phyloP scores from a whole-genome alignment of 2,797 vertebrate genomes.

The Rhinichthys osculus region DNA sequence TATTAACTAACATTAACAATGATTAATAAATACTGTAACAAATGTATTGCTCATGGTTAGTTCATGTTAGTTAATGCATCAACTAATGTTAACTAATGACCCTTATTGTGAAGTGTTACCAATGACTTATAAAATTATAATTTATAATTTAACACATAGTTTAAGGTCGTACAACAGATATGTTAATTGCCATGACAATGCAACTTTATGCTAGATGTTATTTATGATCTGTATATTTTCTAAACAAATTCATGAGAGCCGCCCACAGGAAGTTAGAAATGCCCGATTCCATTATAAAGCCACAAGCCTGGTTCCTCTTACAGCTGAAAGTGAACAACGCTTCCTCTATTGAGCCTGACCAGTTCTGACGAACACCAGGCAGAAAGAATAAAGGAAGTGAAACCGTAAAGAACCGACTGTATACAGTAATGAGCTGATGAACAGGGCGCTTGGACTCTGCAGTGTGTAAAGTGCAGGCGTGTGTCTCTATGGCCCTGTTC shows the following conservation, averaged over 20 bases:
- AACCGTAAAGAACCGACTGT: conserved; percentile 5
- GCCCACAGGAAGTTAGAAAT: conserved; percentile 44
- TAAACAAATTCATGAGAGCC: not conserved
- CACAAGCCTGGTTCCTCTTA: conserved; percentile 25
- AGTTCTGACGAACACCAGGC: not conserved
- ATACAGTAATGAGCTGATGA: not conserved
- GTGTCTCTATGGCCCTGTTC: too few relatives aligned
- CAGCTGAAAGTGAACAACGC: conserved; percentile 17
- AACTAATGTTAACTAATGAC: too few relatives aligned
- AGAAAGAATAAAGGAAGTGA: conserved; percentile 22
- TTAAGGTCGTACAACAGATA: not conserved
- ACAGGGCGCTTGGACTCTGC: not conserved
- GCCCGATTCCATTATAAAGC: conserved; percentile 37
- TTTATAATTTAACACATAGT: not conserved
- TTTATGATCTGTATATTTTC: not conserved
- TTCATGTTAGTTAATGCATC: too few relatives aligned
- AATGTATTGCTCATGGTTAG: too few relatives aligned
- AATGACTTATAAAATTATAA: too few relatives aligned
- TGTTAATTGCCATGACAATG: not conserved
- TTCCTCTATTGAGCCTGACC: conserved; percentile 19
- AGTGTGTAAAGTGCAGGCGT: not conserved
- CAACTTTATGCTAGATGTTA: not conserved
- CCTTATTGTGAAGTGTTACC: too few relatives aligned
- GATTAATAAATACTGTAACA: too few relatives aligned
- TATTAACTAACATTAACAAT: too few relatives aligned